Evolutionary conservation across 2,113 vertebrate species (phyloP), one percentile per base, ranked within the genome.

Genomic region (Amazona guildingii): DNA sequence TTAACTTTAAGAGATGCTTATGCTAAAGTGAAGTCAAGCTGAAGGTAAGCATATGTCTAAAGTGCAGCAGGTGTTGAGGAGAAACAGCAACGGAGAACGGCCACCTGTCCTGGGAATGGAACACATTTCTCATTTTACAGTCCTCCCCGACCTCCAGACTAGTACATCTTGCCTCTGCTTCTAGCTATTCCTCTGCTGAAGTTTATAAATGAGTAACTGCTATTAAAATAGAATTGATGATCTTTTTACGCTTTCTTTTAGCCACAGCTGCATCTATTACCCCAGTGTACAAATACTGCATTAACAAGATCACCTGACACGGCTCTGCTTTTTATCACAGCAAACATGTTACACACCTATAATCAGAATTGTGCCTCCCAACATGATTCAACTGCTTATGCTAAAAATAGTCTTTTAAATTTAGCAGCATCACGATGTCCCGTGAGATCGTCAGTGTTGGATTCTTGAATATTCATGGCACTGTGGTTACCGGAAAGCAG

Each of bases 371-470:
- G 86, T 93, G 62, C 62, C 66, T 88, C 76, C 62, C 77, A 86
- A 57, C 21, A 24, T 20, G 73, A 91, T 90, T 69, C 86, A 92
- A 83, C 64, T 75, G 79, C n/a, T 93, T 77, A 57, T 14, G 17
- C 69, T 94, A 93, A 96, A 95, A 93, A 94, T 69, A 93, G n/a
- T 43, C 41, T 89, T 92, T 92, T 49, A 84, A 82, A 92, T 92
- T 91, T 67, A 95, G 88, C 88, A 96, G 80, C 43, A 83, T 91
- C 88, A 63, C 52, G 78, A 52, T 31, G 84, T 18, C 90, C 80
- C 25, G 48, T 0, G 28, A 68, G 51, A 41, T 1, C 16, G 8
- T 16, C 1, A 1, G 2, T 21, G 55, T 4, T 51, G 61, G 79
- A 67, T 75, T 44, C 63, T 63, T 57, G 83, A 74, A 44, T 12